Percentiles rank a stretch among this genome's conserved stretches.
Evolutionary conservation across 2,797 vertebrate genomes (phyloP).

Genomic region (Pseudochirops cupreus): DNA sequence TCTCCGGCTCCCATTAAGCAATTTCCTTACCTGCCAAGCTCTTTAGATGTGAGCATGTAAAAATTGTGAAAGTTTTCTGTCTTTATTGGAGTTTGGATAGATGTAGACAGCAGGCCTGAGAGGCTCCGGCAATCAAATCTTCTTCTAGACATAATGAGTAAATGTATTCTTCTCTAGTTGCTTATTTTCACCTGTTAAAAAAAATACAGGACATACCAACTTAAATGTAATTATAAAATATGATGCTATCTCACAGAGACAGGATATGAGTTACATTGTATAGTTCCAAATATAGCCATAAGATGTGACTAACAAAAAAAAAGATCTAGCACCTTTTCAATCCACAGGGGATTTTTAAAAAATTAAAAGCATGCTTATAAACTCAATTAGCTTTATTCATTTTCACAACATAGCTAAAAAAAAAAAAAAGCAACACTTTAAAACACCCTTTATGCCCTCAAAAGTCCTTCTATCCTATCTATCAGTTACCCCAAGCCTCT

Average conservation of each 20-base stretch:
- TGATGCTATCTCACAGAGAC: slow-evolving; percentile 45
- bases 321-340: not conserved
- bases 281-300: slow-evolving; percentile 67
- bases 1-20: not conserved
- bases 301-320: slow-evolving; percentile 6
- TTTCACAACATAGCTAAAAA: not conserved
- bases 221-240: slow-evolving; percentile 43
- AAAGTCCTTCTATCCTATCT: not conserved
- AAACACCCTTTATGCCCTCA: not conserved
- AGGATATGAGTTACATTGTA: slow-evolving; percentile 58
- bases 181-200: slow-evolving; percentile 75
- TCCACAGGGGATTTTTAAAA: not conserved
- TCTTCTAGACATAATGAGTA: slow-evolving; percentile 90
- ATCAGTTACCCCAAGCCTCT: not conserved
- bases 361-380: not conserved
- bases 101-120: slow-evolving; percentile 90
- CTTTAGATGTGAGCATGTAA: slow-evolving; percentile 90
- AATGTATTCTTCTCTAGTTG: slow-evolving; percentile 56
- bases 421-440: not conserved
- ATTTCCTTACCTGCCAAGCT: slow-evolving; percentile 92
- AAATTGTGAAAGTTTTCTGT: slow-evolving; percentile 89
- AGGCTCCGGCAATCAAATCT: slow-evolving; percentile 91
- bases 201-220: slow-evolving; percentile 47
- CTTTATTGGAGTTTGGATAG: slow-evolving; percentile 90
- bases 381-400: not conserved